Evolutionary conservation across 2,113 vertebrate species (phyloP).

Genomic region (Odocoileus hemionus): DNA sequence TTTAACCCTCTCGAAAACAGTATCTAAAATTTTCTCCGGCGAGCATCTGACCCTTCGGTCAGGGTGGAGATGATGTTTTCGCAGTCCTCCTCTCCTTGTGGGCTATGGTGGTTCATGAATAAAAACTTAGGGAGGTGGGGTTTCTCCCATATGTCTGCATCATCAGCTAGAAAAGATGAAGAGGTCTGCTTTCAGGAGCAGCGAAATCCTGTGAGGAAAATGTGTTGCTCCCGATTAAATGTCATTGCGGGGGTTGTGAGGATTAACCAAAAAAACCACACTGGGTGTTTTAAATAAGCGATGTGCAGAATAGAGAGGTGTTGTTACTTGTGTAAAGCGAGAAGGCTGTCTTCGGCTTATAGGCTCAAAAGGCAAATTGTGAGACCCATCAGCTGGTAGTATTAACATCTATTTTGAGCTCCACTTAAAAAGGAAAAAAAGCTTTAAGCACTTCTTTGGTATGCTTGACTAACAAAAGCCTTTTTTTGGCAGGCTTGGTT

Average conservation of each 20-base stretch:
- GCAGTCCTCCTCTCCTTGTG: background rate
- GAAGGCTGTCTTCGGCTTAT: constrained; percentile 21
- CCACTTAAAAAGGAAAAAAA: constrained; percentile 42
- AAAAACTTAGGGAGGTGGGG: background rate
- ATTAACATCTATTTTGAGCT: constrained; percentile 65
- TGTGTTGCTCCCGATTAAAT: constrained; percentile 51
- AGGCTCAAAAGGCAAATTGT: constrained; percentile 36
- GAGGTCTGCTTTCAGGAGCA: constrained; percentile 10
- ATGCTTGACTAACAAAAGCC: constrained; percentile 38
- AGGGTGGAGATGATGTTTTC: background rate
- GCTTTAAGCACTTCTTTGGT: constrained; percentile 41
- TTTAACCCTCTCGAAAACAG: background rate
- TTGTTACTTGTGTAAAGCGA: constrained; percentile 10
- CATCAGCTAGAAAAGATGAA: background rate
- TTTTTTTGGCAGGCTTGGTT: constrained; percentile 39
- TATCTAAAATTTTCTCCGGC: background rate
- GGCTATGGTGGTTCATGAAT: background rate
- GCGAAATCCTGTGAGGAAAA: constrained; percentile 38
- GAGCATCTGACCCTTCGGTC: background rate
- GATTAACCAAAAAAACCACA: constrained; percentile 55
- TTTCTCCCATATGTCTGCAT: background rate
- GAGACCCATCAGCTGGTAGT: constrained; percentile 42
- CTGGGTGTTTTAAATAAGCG: background rate
- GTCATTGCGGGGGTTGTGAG: constrained; percentile 56
- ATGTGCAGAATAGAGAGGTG: constrained; percentile 30